These are phyloP conservation scores for Odocoileus hemionus DNA, from an alignment of 2,113 vertebrate species.

Conservation along the genomic window DNA sequence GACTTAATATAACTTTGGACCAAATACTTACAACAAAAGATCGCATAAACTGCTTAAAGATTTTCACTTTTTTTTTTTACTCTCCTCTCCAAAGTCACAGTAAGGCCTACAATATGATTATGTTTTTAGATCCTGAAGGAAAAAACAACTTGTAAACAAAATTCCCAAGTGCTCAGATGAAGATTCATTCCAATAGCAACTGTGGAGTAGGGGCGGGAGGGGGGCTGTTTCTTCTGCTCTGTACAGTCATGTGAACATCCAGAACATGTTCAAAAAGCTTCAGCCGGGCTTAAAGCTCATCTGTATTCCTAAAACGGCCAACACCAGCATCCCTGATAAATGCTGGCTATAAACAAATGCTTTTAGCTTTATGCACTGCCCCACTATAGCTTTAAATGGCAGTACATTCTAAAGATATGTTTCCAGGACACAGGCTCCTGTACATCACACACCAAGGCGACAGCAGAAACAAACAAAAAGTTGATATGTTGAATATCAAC, in stretches of 20 bases:
- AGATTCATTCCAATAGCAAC: neutral
- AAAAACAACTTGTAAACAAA: neutral
- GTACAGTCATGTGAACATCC: neutral
- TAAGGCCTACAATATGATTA: neutral
- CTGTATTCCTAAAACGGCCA: neutral
- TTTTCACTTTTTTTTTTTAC: neutral
- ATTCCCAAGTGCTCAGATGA: neutral
- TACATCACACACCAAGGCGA: neutral
- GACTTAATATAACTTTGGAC: neutral
- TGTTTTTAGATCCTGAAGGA: neutral
- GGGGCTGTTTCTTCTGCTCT: neutral
- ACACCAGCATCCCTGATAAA: neutral
- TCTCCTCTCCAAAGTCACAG: neutral
- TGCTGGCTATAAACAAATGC: neutral
- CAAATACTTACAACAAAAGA: neutral
- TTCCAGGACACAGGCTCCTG: neutral
- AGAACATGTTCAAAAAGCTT: neutral
- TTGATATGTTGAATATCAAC: neutral
- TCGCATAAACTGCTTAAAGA: neutral
- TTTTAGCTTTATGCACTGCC: neutral
- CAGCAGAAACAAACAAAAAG: slow-evolving; percentile 33
- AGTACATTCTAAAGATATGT: neutral
- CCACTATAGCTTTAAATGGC: neutral
- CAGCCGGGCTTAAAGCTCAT: neutral
- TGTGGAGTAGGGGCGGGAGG: rapidly evolving